phyloP scores from a whole-genome alignment of 1,140 invertebrate genomes.

The Orchestia grillus region DNA sequence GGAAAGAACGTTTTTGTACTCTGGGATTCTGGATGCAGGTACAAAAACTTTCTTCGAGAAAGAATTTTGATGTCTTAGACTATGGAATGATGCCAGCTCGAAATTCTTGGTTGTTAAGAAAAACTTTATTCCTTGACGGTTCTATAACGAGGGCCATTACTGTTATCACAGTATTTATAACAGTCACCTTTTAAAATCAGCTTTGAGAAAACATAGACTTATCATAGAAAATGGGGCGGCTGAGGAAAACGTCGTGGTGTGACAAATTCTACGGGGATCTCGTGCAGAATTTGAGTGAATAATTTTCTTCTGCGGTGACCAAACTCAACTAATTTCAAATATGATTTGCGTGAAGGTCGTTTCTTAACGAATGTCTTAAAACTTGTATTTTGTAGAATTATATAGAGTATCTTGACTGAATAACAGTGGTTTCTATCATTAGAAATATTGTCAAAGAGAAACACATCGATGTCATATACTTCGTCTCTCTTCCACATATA shows the following conservation, averaged over 20 bases:
- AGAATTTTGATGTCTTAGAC: too few species aligned
- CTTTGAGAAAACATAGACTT: background rate
- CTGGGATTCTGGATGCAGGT: too few species aligned
- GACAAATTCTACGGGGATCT: slow-evolving; percentile 7
- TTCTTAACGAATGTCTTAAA: background rate
- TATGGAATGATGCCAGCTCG: too few species aligned
- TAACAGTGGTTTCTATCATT: background rate
- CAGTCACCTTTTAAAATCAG: background rate
- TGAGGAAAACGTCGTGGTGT: background rate
- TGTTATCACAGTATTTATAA: background rate
- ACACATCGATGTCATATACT: too few species aligned
- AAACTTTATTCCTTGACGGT: too few species aligned
- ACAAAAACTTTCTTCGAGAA: too few species aligned
- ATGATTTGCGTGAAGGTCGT: background rate
- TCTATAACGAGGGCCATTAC: too few species aligned
- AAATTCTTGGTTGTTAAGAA: too few species aligned
- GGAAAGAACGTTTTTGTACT: too few species aligned
- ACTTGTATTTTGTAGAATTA: background rate
- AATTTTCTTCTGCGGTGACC: background rate
- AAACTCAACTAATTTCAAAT: background rate
- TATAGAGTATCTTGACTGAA: background rate
- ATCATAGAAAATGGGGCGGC: background rate
- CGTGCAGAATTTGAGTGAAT: background rate
- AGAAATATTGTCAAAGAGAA: background rate
- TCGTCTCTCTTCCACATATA: too few species aligned